Conservation (phyloP, 2,888 invertebrate genomes). For the Andrena minutula region DNA sequence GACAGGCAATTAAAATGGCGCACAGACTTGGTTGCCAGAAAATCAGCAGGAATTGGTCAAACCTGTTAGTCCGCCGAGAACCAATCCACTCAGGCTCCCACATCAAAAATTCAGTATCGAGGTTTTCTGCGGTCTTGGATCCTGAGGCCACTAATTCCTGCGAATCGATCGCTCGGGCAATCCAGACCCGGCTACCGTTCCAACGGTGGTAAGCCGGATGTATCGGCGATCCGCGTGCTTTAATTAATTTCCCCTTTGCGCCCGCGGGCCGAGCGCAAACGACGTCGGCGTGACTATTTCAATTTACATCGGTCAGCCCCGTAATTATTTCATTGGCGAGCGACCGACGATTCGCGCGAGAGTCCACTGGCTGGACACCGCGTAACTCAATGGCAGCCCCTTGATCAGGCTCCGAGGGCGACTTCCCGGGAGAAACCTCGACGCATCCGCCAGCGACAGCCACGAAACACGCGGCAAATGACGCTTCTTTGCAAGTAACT, state of each 20-base stretch:
- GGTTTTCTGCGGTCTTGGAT: slow-evolving; percentile 42
- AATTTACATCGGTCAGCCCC: slow-evolving; percentile 55
- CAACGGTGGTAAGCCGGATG: background rate
- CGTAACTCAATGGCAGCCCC: slow-evolving; percentile 19
- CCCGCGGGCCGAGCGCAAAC: slow-evolving; percentile 39
- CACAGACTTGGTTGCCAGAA: background rate
- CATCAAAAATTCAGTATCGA: slow-evolving; percentile 68
- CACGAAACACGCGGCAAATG: background rate
- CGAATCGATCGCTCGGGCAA: slow-evolving; percentile 40
- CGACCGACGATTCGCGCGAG: background rate
- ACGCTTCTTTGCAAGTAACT: background rate
- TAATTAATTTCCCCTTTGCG: slow-evolving; percentile 62
- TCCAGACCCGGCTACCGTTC: slow-evolving; percentile 2
- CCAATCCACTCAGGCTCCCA: slow-evolving; percentile 60
- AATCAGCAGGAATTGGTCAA: slow-evolving; percentile 18
- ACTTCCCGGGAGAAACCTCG: background rate
- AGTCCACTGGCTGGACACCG: background rate
- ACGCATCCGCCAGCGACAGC: too few relatives aligned
- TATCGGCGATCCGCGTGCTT: slow-evolving; percentile 37
- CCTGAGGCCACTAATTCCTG: slow-evolving; percentile 23
- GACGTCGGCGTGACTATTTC: slow-evolving; percentile 50
- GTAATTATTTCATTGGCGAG: slow-evolving; percentile 60
- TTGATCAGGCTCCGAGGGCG: background rate
- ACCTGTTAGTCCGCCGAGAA: slow-evolving; percentile 15
- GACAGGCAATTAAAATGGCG: background rate